phyloP scores from a whole-genome alignment of 2,888 invertebrate species.

The Mantis religiosa region DNA sequence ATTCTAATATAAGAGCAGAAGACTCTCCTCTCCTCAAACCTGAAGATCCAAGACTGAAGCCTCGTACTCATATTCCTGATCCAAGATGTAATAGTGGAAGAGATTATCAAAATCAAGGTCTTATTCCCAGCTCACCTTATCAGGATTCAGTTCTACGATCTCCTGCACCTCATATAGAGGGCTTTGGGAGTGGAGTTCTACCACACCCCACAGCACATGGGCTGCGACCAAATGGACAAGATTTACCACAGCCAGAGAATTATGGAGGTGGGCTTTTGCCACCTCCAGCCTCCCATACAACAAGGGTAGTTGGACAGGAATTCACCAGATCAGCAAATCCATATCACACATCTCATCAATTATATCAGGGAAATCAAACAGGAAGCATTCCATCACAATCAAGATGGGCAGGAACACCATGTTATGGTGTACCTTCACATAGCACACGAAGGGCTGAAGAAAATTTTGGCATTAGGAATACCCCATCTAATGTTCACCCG shows the following conservation, averaged over 20 bases:
- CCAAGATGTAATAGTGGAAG: neutral
- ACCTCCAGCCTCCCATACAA: neutral
- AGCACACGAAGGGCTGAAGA: neutral
- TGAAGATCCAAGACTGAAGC: neutral
- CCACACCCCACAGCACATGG: neutral
- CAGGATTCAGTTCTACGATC: neutral
- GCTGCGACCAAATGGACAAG: neutral
- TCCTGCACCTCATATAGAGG: neutral
- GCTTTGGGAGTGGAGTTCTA: neutral
- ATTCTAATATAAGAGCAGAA: neutral
- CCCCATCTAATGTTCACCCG: neutral
- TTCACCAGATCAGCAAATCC: neutral
- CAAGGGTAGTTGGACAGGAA: neutral
- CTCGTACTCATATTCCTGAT: neutral
- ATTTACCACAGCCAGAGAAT: neutral
- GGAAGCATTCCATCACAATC: neutral
- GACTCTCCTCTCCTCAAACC: neutral
- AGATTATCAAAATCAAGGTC: neutral
- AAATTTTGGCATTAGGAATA: neutral
- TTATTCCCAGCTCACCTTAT: neutral
- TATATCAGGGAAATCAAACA: neutral
- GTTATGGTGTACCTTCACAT: constrained; percentile 3
- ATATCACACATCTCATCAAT: neutral
- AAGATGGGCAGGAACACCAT: constrained; percentile 4
- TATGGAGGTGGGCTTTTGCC: neutral